Conservation (phyloP, 2,888 invertebrate species). For the Tuberolachnus salignus region DNA sequence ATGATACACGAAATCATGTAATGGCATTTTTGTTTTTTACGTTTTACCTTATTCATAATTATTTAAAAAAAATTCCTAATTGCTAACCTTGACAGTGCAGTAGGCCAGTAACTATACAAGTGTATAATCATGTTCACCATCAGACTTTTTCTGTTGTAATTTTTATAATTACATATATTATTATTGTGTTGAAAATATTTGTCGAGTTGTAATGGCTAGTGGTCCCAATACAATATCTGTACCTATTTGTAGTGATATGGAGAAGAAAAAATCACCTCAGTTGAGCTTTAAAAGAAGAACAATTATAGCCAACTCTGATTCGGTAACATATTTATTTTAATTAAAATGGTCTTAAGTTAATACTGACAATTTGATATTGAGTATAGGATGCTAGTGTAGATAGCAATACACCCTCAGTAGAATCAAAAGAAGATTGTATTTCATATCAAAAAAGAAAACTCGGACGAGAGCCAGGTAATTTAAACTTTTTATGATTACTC, state of each 20-base stretch:
- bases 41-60: constrained; percentile 26
- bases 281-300: constrained; percentile 61
- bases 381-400: constrained; percentile 65
- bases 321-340: constrained; percentile 60
- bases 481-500: too few relatives aligned
- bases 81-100: constrained; percentile 44
- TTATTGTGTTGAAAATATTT: background rate
- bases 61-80: constrained; percentile 22
- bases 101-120: background rate
- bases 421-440: constrained; percentile 62
- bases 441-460: constrained; percentile 48
- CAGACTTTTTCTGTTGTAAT: constrained; percentile 19
- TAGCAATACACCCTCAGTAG: constrained; percentile 66
- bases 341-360: background rate
- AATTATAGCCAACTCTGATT: constrained; percentile 61
- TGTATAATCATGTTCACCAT: constrained; percentile 30
- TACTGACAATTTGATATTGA: background rate
- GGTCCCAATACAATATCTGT: constrained; percentile 39
- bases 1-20: background rate
- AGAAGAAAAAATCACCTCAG: constrained; percentile 60
- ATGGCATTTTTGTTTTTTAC: constrained; percentile 2
- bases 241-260: constrained; percentile 58
- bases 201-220: constrained; percentile 37
- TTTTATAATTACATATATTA: background rate
- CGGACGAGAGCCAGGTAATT: constrained; percentile 58